Conservation (phyloP, 1,140 invertebrate species). For the Drosophila ohnishii region DNA sequence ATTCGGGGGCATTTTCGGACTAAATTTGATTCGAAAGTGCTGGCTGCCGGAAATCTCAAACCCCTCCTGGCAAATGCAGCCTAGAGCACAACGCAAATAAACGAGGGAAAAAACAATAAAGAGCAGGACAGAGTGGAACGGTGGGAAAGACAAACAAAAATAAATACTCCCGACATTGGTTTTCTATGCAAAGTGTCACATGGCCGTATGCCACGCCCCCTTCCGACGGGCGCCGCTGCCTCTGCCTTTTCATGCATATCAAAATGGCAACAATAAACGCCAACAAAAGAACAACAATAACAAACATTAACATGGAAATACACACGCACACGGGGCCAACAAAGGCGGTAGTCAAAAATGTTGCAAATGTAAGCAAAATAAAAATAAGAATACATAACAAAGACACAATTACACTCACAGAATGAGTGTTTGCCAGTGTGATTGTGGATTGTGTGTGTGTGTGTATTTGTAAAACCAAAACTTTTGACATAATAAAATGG, state of each 20-base stretch:
- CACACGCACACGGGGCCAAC: slow-evolving; percentile 53
- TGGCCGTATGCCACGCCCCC: slow-evolving; percentile 53
- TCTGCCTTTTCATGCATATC: slow-evolving; percentile 73
- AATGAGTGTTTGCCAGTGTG: slow-evolving; percentile 25
- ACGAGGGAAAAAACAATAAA: slow-evolving; percentile 7
- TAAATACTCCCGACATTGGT: slow-evolving; percentile 29
- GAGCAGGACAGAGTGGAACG: slow-evolving; percentile 1
- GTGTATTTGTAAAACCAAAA: slow-evolving; percentile 68
- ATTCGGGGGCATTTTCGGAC: slow-evolving; percentile 18
- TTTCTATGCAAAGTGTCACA: slow-evolving; percentile 59
- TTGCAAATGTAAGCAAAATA: slow-evolving; percentile 79
- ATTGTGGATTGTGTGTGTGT: slow-evolving; percentile 16
- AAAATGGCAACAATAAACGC: slow-evolving; percentile 78
- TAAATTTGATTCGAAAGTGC: slow-evolving; percentile 37
- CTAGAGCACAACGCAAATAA: slow-evolving; percentile 27
- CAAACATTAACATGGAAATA: slow-evolving; percentile 76
- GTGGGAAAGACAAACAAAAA: slow-evolving; percentile 44
- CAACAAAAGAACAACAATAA: slow-evolving; percentile 80
- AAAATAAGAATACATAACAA: slow-evolving; percentile 49
- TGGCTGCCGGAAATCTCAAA: slow-evolving; percentile 22
- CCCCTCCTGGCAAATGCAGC: slow-evolving; percentile 3
- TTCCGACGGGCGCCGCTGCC: slow-evolving; percentile 29
- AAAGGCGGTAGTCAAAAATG: slow-evolving; percentile 77
- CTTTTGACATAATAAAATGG: slow-evolving; percentile 83
- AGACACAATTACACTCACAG: slow-evolving; percentile 47